Percentiles rank a stretch among this genome's conserved stretches.
These are phyloP conservation scores for Burhinus oedicnemus DNA, from an alignment of 2,113 vertebrate genomes.

Conservation along the genomic window DNA sequence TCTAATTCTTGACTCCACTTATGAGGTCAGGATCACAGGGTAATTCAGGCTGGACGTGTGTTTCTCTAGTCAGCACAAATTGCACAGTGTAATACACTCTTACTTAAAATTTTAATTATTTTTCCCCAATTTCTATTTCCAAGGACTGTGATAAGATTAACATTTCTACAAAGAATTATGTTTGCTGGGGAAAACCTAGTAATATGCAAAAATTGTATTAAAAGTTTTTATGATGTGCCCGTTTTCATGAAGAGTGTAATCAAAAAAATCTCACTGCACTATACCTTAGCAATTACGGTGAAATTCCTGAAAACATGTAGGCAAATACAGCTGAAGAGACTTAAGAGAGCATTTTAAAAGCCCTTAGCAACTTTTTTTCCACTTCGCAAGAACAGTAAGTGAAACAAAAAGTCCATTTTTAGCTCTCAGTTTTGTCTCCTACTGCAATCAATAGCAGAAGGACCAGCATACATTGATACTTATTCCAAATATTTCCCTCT, in stretches of 20 bases:
- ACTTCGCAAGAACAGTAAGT: not conserved
- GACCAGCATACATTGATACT: not conserved
- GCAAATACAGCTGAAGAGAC: not conserved
- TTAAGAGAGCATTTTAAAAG: not conserved
- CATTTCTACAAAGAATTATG: not conserved
- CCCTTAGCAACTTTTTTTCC: not conserved
- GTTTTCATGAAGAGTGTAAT: not conserved
- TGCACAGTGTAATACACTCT: not conserved
- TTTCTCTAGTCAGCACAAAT: not conserved
- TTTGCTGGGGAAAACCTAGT: not conserved
- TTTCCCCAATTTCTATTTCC: not conserved
- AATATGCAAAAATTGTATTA: not conserved
- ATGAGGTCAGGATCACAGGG: not conserved
- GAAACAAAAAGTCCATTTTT: not conserved
- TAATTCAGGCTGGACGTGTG: not conserved
- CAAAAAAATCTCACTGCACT: not conserved
- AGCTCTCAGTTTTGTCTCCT: not conserved
- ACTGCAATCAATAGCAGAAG: not conserved
- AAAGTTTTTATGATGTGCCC: not conserved
- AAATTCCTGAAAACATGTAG: not conserved
- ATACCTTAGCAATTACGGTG: not conserved
- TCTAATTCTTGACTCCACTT: not conserved
- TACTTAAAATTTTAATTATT: not conserved
- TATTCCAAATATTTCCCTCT: not conserved
- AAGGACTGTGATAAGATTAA: not conserved